Percentiles rank a stretch among this genome's conserved stretches.
Conservation (phyloP, 2,888 invertebrate species). For the Doris montereyensis region DNA sequence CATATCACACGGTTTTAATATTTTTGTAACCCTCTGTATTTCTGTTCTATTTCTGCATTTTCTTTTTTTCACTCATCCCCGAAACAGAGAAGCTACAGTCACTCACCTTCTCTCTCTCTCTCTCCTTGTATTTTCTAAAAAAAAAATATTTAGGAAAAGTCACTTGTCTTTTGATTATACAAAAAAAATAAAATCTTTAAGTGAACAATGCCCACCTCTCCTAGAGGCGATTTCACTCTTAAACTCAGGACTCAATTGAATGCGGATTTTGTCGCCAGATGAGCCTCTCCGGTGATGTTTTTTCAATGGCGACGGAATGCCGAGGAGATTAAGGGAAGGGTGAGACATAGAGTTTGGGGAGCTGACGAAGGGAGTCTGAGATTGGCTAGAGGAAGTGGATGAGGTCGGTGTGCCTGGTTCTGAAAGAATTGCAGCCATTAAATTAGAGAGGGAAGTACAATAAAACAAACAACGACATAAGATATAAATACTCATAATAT, state of each 20-base stretch:
- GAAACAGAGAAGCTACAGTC: no score
- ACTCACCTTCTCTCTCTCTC: no score
- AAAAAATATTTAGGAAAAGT: no score
- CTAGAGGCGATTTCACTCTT: constrained; percentile 58
- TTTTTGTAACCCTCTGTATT: no score
- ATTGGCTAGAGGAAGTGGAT: constrained; percentile 1
- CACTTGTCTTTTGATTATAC: no score
- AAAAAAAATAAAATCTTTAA: no score
- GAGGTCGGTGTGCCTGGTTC: constrained; percentile 27
- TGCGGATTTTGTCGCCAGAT: constrained; percentile 66
- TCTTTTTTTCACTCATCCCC: no score
- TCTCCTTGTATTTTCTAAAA: no score
- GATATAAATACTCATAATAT: not conserved
- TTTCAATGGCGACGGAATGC: constrained; percentile 39
- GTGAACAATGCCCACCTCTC: constrained; percentile 47
- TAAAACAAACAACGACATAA: not conserved
- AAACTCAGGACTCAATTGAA: constrained; percentile 65
- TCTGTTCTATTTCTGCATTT: no score
- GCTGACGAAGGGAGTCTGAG: constrained; percentile 33
- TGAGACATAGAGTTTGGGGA: constrained; percentile 50
- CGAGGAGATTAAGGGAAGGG: constrained; percentile 54
- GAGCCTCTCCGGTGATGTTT: constrained; percentile 66
- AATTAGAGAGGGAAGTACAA: not conserved
- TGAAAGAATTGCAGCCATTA: constrained; percentile 29
- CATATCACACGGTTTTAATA: no score